Percentiles rank a stretch among this genome's conserved stretches.
Conservation (phyloP, 2,888 invertebrate genomes). For the Gastracanthus pulcherrimus region DNA sequence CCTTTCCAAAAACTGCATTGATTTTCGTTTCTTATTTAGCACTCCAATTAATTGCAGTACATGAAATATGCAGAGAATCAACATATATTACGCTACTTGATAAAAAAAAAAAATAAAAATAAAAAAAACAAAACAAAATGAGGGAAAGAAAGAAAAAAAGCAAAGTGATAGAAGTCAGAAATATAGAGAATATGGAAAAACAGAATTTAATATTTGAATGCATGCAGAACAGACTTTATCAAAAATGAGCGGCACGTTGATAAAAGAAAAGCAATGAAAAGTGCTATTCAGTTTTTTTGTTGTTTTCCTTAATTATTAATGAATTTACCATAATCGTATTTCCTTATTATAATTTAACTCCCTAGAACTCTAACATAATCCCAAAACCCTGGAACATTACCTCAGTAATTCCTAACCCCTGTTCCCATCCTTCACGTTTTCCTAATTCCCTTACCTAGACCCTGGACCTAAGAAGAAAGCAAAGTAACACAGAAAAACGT, state of each 20-base stretch:
- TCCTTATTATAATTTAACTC: slow-evolving; percentile 74
- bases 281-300: slow-evolving; percentile 72
- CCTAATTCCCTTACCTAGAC: slow-evolving; percentile 53
- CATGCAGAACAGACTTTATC: slow-evolving; percentile 46
- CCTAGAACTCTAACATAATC: slow-evolving; percentile 67
- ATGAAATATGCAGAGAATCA: slow-evolving; percentile 42
- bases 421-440: slow-evolving; percentile 19
- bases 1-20: slow-evolving; percentile 34
- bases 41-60: slow-evolving; percentile 43
- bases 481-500: slow-evolving; percentile 63
- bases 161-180: slow-evolving; percentile 46
- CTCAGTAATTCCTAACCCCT: slow-evolving; percentile 39
- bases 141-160: slow-evolving; percentile 49
- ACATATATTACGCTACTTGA: slow-evolving; percentile 54
- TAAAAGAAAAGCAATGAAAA: slow-evolving; percentile 63
- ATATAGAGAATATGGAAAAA: slow-evolving; percentile 48
- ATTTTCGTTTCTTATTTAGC: slow-evolving; percentile 48
- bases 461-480: slow-evolving; percentile 58
- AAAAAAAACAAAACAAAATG: slow-evolving; percentile 48
- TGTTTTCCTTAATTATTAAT: slow-evolving; percentile 74
- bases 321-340: slow-evolving; percentile 72
- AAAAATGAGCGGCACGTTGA: slow-evolving; percentile 59
- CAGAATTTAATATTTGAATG: slow-evolving; percentile 55
- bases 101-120: slow-evolving; percentile 50
- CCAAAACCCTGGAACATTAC: slow-evolving; percentile 22